Conservation (phyloP, 2,797 vertebrate genomes). For the Tauraco hartlaubi region DNA sequence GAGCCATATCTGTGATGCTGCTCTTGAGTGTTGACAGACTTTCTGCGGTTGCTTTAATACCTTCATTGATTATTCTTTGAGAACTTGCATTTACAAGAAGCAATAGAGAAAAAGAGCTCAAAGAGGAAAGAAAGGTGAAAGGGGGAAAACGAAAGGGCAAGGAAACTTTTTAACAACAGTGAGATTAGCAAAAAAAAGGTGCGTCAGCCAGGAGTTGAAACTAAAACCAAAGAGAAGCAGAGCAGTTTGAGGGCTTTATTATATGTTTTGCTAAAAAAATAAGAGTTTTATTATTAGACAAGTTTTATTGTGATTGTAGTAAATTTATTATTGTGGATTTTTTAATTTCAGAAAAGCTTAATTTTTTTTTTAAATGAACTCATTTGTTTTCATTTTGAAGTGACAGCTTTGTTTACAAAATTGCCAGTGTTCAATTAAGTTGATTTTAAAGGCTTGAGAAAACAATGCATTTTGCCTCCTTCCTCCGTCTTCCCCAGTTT, state of each 20-base stretch:
- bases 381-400: conserved; percentile 25
- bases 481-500: neutral
- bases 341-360: neutral
- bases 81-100: neutral
- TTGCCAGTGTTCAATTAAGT: neutral
- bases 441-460: neutral
- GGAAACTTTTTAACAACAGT: neutral
- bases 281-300: neutral
- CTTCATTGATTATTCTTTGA: neutral
- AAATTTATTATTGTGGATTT: neutral
- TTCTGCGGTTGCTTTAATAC: neutral
- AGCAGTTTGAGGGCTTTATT: neutral
- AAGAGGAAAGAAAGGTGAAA: neutral
- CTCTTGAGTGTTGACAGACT: neutral
- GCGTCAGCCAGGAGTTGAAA: neutral
- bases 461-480: neutral
- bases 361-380: neutral
- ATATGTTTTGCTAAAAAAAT: neutral
- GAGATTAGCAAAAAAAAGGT: neutral
- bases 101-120: neutral
- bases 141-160: neutral
- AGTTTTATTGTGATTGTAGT: neutral
- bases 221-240: neutral
- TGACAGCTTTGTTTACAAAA: conserved; percentile 33
- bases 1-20: neutral